Base-by-base conservation (phyloP, 2,797 vertebrate genomes). In the Poliocrania exsul region DNA sequence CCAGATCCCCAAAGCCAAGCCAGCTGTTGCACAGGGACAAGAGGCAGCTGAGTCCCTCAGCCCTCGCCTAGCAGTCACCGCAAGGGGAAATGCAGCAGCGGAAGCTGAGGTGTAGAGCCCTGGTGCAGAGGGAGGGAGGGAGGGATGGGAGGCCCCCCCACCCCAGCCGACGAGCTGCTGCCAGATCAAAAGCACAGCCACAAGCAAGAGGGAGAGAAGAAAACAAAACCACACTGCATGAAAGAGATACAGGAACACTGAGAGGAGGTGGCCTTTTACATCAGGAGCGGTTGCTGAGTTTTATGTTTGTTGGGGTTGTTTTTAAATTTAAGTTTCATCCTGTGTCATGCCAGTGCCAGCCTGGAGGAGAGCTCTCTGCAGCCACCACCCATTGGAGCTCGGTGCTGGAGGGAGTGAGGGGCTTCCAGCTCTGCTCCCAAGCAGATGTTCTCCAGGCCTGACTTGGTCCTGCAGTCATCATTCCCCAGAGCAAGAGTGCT, bases 101-200 rank as follows among this genome's bases (percentile, higher is more conserved):
- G 62, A 16, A 42, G 37, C n/a, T 12, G 80, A 37, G 70, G 37
- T 65, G 53, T 4, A 38, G 61, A 85, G 72, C 78, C 49, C 49
- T 16, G 11, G 13, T 33, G 51, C 5, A 13, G 49, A 16, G 3
- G 14, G 49, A 16, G 3, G 16, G 44, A 16, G 3, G 16, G 74
- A 19, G 17, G 60, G 72, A 7, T 66, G 85, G 78, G 42, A 49
- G 86, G 38, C 23, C 35, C 54, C 74, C 37, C 37, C 2, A 5
- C 19, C 74, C 69, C 5, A 0, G 11, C 60, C 70, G 28, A 80
- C 57, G 0, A 73, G 90, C 67, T 82, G 84, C 80, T 75, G 58
- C 38, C 69, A 86, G 94, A 95, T 97, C 91, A 97, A 96, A 97
- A 80, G 57, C 62, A 25, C 72, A 95, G 95, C 95, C 90, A 92